phyloP scores from a whole-genome alignment of 2,113 vertebrate genomes.

The Centropus unirufus region DNA sequence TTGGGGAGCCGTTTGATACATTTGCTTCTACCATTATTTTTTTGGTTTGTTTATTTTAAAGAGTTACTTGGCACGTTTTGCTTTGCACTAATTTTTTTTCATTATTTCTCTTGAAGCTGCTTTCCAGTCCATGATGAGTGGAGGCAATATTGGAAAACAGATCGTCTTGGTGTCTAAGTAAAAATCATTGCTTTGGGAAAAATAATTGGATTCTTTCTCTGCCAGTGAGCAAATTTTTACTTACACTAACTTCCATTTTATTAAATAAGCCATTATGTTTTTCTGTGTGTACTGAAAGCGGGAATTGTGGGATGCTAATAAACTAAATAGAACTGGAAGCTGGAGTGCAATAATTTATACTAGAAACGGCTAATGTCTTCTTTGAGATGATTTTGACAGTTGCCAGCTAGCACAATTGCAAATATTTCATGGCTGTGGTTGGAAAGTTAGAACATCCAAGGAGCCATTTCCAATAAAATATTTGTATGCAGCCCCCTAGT shows the following conservation, averaged over 20 bases:
- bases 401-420: neutral
- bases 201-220: neutral
- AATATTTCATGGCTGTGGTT: neutral
- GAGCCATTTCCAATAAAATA: neutral
- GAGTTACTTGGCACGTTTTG: neutral
- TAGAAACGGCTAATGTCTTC: neutral
- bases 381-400: neutral
- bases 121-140: slow-evolving; percentile 96
- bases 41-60: neutral
- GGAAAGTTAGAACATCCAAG: neutral
- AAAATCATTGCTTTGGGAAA: slow-evolving; percentile 1
- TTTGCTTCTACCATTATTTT: neutral
- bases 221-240: neutral
- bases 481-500: neutral
- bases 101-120: slow-evolving; percentile 82
- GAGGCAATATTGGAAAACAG: slow-evolving; percentile 94
- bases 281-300: neutral
- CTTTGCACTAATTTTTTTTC: slow-evolving; percentile 18
- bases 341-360: neutral
- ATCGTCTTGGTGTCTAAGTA: slow-evolving; percentile 86
- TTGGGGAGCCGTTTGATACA: neutral
- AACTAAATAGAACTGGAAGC: neutral
- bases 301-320: slow-evolving; percentile 15
- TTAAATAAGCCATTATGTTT: neutral
- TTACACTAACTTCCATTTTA: neutral